A percentile compares a stretch with the other conserved stretches of the same genome.
These are phyloP conservation scores for Scalopus aquaticus DNA, from an alignment of 2,113 vertebrate species.

Conservation along the genomic window DNA sequence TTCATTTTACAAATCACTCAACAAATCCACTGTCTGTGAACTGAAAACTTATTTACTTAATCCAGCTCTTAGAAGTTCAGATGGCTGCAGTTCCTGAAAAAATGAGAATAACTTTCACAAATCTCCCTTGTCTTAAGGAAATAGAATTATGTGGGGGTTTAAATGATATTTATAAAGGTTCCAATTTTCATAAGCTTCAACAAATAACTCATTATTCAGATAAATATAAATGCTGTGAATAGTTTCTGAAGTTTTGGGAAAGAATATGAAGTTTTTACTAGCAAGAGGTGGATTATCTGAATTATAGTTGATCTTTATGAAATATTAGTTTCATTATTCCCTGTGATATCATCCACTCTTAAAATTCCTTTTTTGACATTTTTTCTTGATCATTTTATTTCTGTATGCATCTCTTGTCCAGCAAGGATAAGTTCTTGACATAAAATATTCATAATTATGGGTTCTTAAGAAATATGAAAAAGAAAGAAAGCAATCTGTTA, in stretches of 20 bases:
- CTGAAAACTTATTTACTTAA: background rate
- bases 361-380: background rate
- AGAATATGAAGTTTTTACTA: background rate
- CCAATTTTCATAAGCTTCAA: constrained; percentile 43
- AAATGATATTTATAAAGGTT: constrained; percentile 47
- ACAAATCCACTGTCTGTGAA: background rate
- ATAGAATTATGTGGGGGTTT: constrained; percentile 21
- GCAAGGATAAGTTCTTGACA: background rate
- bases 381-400: constrained; percentile 49
- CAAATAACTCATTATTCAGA: constrained; percentile 34
- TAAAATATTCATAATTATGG: constrained; percentile 16
- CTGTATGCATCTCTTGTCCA: background rate
- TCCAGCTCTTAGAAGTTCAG: background rate
- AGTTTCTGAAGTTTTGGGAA: constrained; percentile 36
- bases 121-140: constrained; percentile 13
- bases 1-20: constrained; percentile 15
- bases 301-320: constrained; percentile 42
- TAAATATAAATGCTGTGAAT: constrained; percentile 43
- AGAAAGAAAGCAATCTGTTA: background rate
- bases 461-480: background rate
- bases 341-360: background rate
- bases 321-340: constrained; percentile 48
- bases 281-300: background rate
- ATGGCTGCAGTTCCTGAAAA: constrained; percentile 17
- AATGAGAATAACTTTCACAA: constrained; percentile 8